These are phyloP conservation scores for Ciconia nigra DNA, from an alignment of 2,797 vertebrate genomes.

Conservation along the genomic window DNA sequence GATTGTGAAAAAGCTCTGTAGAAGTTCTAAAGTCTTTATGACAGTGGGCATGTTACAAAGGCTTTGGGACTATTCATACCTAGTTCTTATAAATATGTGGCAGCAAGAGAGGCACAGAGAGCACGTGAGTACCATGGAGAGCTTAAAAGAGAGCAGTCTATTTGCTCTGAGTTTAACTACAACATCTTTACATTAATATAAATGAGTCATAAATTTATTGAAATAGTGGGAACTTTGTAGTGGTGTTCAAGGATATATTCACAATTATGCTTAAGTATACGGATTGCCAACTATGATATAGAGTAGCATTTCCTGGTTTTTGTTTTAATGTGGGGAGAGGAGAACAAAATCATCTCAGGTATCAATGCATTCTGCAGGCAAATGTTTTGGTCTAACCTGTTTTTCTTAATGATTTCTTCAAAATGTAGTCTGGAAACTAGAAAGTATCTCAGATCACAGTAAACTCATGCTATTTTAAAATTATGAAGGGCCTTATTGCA, in stretches of 20 bases:
- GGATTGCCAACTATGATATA: background rate
- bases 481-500: background rate
- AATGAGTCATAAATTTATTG: background rate
- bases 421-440: background rate
- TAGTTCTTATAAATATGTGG: background rate
- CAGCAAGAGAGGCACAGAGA: background rate
- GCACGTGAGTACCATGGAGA: background rate
- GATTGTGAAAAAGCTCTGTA: background rate
- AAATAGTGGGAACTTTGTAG: background rate
- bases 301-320: background rate
- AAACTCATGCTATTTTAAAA: background rate
- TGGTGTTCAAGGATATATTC: background rate
- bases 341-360: background rate
- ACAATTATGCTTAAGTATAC: background rate
- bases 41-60: rapidly evolving
- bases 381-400: background rate
- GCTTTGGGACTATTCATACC: background rate
- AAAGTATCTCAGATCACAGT: background rate
- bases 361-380: background rate
- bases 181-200: background rate
- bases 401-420: background rate
- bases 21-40: background rate
- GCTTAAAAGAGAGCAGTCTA: background rate
- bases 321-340: background rate
- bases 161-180: background rate